Evolutionary conservation across 2,113 vertebrate species (phyloP).

Genomic region (Leptobrachium ailaonicum): DNA sequence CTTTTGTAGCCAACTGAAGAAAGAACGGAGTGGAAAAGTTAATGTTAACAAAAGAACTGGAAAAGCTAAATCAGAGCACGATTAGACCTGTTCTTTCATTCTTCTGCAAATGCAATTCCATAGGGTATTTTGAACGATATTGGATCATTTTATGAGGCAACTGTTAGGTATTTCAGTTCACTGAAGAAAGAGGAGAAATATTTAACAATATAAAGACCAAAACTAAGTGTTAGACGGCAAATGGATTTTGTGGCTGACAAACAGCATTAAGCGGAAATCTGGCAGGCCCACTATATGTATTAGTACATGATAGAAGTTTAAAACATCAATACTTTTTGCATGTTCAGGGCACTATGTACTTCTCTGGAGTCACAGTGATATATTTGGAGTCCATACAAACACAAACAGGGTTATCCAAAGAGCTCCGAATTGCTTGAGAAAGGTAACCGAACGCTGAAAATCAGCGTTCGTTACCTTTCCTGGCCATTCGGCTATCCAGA

Average conservation of each 20-base stretch:
- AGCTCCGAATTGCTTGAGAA: too few relatives aligned
- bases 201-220: constrained; percentile 6
- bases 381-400: not conserved
- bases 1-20: constrained; percentile 38
- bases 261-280: not conserved
- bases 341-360: not conserved
- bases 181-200: constrained; percentile 13
- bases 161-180: constrained; percentile 37
- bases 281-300: not conserved
- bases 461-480: too few relatives aligned
- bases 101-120: constrained; percentile 30
- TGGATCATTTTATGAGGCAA: constrained; percentile 45
- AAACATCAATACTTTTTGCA: constrained; percentile 45
- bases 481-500: too few relatives aligned
- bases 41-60: constrained; percentile 48
- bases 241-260: constrained; percentile 11
- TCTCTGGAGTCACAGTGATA: not conserved
- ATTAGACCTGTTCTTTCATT: constrained; percentile 30
- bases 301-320: constrained; percentile 1
- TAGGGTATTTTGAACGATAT: constrained; percentile 37
- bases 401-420: too few relatives aligned
- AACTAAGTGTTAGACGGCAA: not conserved
- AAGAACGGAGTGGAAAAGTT: constrained; percentile 10
- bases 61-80: constrained; percentile 41
- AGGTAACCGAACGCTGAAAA: too few relatives aligned